Evolutionary conservation across 2,797 vertebrate genomes (phyloP).

Genomic region (Siniperca obscura): DNA sequence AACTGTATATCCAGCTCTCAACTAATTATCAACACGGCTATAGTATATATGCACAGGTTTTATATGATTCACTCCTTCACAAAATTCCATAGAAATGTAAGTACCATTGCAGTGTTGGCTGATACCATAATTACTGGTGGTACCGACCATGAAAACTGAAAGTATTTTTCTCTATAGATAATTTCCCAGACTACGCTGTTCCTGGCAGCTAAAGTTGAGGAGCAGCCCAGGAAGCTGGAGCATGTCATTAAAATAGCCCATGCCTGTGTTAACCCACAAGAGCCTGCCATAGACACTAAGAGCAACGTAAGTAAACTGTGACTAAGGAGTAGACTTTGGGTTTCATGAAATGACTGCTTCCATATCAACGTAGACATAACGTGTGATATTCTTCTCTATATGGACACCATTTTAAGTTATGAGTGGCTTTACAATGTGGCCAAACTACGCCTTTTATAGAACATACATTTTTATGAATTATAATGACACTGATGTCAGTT

Average conservation of each 20-base stretch:
- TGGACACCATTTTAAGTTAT: background rate
- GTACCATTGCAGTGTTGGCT: conserved; percentile 72
- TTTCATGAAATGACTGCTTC: background rate
- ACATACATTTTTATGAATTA: background rate
- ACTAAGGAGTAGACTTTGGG: background rate
- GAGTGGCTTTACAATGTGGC: background rate
- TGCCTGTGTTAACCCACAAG: conserved; percentile 95
- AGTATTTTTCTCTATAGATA: conserved; percentile 79
- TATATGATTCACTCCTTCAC: conserved; percentile 99
- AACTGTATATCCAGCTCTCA: conserved; percentile 88
- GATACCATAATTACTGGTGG: background rate
- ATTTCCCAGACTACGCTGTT: conserved; percentile 98
- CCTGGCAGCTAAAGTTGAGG: conserved; percentile 99
- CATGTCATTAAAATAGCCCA: conserved; percentile 99
- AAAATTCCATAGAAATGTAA: conserved; percentile 98
- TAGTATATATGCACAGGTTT: conserved; percentile 99
- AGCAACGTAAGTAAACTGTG: conserved; percentile 89
- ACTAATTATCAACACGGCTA: conserved; percentile 98
- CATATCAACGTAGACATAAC: background rate
- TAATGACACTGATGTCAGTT: background rate
- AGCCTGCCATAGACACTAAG: conserved; percentile 94
- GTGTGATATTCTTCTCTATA: background rate
- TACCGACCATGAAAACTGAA: background rate
- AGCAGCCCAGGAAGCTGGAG: conserved; percentile 99
- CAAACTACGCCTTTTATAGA: background rate